phyloP scores from a whole-genome alignment of 2,797 vertebrate species.

The Gadopsis marmoratus region DNA sequence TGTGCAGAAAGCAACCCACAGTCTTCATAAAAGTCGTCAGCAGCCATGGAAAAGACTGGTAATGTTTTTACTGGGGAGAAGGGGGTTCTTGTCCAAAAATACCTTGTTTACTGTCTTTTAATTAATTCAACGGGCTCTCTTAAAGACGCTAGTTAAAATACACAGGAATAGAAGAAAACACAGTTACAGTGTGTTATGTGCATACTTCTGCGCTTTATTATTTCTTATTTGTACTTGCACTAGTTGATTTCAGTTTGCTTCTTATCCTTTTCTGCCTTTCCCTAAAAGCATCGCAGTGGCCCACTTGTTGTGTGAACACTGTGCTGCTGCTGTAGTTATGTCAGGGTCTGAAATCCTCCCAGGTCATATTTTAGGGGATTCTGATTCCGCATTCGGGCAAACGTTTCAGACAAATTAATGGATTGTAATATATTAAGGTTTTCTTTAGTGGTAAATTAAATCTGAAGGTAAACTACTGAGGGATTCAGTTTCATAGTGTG shows the following conservation, averaged over 20 bases:
- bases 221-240: neutral
- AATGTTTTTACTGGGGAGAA: constrained; percentile 77
- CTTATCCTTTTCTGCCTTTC: too few species aligned
- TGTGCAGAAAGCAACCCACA: constrained; percentile 8
- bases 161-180: constrained; percentile 39
- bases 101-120: constrained; percentile 72
- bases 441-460: neutral
- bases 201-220: neutral
- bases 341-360: neutral
- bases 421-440: neutral
- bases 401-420: neutral
- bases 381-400: neutral
- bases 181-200: constrained; percentile 14
- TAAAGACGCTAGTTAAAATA: constrained; percentile 66
- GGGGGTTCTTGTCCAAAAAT: constrained; percentile 74
- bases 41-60: constrained; percentile 78
- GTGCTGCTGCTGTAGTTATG: too few species aligned
- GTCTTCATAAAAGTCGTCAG: constrained; percentile 58
- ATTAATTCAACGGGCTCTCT: constrained; percentile 73
- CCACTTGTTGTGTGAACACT: neutral
- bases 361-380: neutral
- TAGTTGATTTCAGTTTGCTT: neutral
- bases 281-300: neutral
- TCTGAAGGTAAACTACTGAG: neutral
- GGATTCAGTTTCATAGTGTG: neutral